Base-by-base conservation (phyloP, 2,888 invertebrate species). In the Alloscopus bannaensis region DNA sequence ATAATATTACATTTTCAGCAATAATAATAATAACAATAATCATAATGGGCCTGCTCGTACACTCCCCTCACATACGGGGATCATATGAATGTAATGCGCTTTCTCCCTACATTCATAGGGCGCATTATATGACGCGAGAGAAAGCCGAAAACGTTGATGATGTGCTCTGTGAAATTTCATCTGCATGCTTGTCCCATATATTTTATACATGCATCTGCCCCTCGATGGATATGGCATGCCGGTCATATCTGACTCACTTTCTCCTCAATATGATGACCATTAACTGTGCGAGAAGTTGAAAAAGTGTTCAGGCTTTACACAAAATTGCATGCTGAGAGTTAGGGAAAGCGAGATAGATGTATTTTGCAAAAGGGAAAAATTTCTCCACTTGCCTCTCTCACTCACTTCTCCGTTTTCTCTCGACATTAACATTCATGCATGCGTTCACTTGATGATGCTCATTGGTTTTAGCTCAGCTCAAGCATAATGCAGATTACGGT, bases 21-120 rank as follows among this genome's bases (percentile, higher is more conserved):
- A 72, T 64, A 72, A 72, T 52, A 72, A 55, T 64, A 72, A 72
- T 72, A 72, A 72, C 72, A 72, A 72, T 72, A 72, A 72, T 72
- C 72, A 72, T 72, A 72, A 72, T 64, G 55, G 72, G 50, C 36
- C 42, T 72, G 18, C 28, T 3, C 36, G 60, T 60, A 36, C 36
- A 8, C 31, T 36, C 36, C n/a, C n/a, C n/a, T n/a, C n/a, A n/a
- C n/a, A n/a, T n/a, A n/a, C n/a, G n/a, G n/a, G n/a, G n/a, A n/a
- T n/a, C n/a, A n/a, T n/a, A n/a, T n/a, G n/a, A n/a, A n/a, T 20
- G 57, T 57, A 11, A 57, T 47, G 4, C 16, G 18, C 50, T 47
- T 47, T 47, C 36, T 47, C 16, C 20, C 6, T 47, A 47, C 50
- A 18, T 18, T 4, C 50, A 47, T 47, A 4, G 4, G 40, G 50